Evolutionary conservation across 2,888 invertebrate genomes (phyloP).

Genomic region (Stenodera caucasica): DNA sequence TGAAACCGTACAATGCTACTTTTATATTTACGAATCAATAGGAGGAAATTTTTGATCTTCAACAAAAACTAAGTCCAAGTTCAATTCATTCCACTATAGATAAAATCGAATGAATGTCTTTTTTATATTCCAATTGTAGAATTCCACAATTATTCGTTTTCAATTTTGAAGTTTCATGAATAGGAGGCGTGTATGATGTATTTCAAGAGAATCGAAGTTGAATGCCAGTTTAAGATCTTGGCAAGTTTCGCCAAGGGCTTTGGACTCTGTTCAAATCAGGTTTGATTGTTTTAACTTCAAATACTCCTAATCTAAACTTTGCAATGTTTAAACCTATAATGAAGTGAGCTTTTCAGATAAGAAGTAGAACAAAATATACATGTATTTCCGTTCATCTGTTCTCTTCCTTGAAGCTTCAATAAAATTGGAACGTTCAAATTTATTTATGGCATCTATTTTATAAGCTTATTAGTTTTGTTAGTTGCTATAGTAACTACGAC

Average conservation of each 20-base stretch:
- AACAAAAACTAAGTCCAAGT: background rate
- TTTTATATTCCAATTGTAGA: too few relatives aligned
- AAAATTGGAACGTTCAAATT: too few relatives aligned
- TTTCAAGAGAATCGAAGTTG: background rate
- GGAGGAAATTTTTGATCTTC: too few relatives aligned
- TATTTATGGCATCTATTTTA: too few relatives aligned
- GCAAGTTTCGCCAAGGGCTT: conserved; percentile 17
- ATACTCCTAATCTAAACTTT: conserved; percentile 19
- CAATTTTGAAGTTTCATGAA: too few relatives aligned
- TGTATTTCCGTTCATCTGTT: background rate
- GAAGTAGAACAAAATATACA: too few relatives aligned
- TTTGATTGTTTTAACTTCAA: conserved; percentile 23
- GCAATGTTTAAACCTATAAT: conserved; percentile 17
- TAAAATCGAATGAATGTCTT: too few relatives aligned
- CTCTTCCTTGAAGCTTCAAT: background rate
- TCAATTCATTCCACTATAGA: background rate
- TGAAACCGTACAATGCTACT: background rate
- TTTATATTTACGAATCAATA: background rate
- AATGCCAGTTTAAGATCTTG: conserved; percentile 22
- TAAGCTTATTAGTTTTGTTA: background rate
- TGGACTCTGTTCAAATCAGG: conserved; percentile 14
- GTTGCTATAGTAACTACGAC: background rate
- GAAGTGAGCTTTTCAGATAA: background rate
- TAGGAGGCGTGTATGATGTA: background rate
- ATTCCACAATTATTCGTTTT: too few relatives aligned